These are phyloP conservation scores for Malachius bipustulatus DNA, from an alignment of 2,888 invertebrate species.

Conservation along the genomic window DNA sequence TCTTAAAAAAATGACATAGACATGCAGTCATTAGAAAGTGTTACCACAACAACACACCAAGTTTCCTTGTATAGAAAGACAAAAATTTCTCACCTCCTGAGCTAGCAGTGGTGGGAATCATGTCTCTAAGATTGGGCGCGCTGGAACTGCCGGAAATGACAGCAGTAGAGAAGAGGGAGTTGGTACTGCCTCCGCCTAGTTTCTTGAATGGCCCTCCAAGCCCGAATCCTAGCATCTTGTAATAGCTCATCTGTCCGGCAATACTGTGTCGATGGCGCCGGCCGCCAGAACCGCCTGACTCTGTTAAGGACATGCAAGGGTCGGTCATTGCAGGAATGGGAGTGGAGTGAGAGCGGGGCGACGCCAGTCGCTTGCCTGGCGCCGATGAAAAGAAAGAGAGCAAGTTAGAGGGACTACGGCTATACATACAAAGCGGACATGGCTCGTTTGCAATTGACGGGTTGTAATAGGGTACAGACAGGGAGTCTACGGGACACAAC, in stretches of 20 bases:
- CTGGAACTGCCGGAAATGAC: slow-evolving; percentile 92
- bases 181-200: slow-evolving; percentile 54
- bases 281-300: slow-evolving; percentile 34
- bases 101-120: slow-evolving; percentile 65
- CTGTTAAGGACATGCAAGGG: slow-evolving; percentile 33
- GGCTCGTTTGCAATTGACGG: slow-evolving; percentile 14
- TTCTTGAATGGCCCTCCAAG: slow-evolving; percentile 51
- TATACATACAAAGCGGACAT: slow-evolving; percentile 22
- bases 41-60: no score
- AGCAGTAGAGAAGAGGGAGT: slow-evolving; percentile 88
- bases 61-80: no score
- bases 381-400: slow-evolving; percentile 31
- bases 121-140: slow-evolving; percentile 79
- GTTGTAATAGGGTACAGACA: slow-evolving; percentile 22
- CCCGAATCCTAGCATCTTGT: slow-evolving; percentile 77
- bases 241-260: slow-evolving; percentile 90
- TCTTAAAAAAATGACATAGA: no score
- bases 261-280: slow-evolving; percentile 91
- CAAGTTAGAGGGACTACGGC: slow-evolving; percentile 28
- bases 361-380: slow-evolving; percentile 15
- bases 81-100: slow-evolving; percentile 52
- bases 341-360: slow-evolving; percentile 30
- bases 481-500: slow-evolving; percentile 25
- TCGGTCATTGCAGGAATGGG: slow-evolving; percentile 26
- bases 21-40: no score